Percentiles rank a stretch among this genome's conserved stretches.
phyloP scores from a whole-genome alignment of 2,113 vertebrate species.

The Cyanoderma ruficeps region DNA sequence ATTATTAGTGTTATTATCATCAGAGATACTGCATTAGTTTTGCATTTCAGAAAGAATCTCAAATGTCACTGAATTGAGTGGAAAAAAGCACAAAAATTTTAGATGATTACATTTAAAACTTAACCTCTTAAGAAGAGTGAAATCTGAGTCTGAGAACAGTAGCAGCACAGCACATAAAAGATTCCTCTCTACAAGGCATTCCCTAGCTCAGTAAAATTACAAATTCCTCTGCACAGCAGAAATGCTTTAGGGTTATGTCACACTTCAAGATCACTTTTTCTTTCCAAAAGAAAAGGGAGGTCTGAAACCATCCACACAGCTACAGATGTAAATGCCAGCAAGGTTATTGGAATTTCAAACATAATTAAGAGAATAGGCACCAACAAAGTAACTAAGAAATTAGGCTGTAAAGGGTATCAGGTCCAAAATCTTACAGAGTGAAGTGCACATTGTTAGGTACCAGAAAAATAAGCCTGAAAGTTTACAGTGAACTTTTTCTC shows the following conservation, averaged over 20 bases:
- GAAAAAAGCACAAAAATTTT: neutral
- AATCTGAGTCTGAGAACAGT: neutral
- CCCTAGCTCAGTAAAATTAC: slow-evolving; percentile 28
- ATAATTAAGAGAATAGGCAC: neutral
- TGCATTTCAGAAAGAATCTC: neutral
- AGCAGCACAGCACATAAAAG: neutral
- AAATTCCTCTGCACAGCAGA: slow-evolving; percentile 11
- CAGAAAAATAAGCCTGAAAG: neutral
- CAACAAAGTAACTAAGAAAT: neutral
- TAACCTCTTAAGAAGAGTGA: slow-evolving; percentile 8
- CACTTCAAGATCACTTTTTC: neutral
- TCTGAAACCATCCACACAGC: neutral
- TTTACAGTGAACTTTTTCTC: neutral
- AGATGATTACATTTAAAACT: neutral
- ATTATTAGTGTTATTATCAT: neutral
- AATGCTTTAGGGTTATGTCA: slow-evolving; percentile 22
- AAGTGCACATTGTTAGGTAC: neutral
- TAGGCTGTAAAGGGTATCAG: neutral
- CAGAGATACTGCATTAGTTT: neutral
- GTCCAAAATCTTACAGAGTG: neutral
- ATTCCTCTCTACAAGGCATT: neutral
- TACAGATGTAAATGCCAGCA: neutral
- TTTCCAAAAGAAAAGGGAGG: neutral
- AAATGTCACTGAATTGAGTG: neutral
- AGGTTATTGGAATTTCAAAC: neutral